Percentiles rank a stretch among this genome's conserved stretches.
Evolutionary conservation across 2,113 vertebrate species (phyloP).

Genomic region (Notiomystis cincta): DNA sequence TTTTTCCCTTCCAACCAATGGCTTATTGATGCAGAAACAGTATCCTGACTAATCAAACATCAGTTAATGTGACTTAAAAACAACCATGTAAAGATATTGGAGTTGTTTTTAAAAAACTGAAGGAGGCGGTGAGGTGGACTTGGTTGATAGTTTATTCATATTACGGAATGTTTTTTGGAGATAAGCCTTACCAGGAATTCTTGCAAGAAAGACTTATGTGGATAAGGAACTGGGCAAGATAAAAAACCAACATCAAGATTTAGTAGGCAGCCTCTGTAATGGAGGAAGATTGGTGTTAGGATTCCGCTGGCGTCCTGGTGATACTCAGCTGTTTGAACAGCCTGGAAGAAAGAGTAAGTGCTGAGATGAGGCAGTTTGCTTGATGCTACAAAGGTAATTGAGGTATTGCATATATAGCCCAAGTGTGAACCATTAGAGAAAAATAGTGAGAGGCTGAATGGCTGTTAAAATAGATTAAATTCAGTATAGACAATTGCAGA

Average conservation of each 20-base stretch:
- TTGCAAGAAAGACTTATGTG: neutral
- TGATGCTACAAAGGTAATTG: neutral
- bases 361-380: neutral
- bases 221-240: neutral
- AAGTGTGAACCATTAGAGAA: neutral
- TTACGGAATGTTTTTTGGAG: neutral
- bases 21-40: neutral
- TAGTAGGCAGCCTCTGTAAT: neutral
- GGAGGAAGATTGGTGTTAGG: neutral
- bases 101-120: neutral
- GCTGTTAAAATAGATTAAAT: neutral
- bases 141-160: neutral
- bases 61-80: neutral
- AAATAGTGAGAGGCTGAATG: neutral
- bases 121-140: neutral
- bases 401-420: neutral
- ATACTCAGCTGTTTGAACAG: neutral
- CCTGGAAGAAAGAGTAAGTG: neutral
- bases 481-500: neutral
- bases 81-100: neutral
- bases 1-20: neutral
- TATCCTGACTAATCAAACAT: neutral
- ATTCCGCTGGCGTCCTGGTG: neutral
- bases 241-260: neutral
- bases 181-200: neutral